These are phyloP conservation scores for Calidris pugnax DNA, from an alignment of 2,113 vertebrate species.

Conservation along the genomic window DNA sequence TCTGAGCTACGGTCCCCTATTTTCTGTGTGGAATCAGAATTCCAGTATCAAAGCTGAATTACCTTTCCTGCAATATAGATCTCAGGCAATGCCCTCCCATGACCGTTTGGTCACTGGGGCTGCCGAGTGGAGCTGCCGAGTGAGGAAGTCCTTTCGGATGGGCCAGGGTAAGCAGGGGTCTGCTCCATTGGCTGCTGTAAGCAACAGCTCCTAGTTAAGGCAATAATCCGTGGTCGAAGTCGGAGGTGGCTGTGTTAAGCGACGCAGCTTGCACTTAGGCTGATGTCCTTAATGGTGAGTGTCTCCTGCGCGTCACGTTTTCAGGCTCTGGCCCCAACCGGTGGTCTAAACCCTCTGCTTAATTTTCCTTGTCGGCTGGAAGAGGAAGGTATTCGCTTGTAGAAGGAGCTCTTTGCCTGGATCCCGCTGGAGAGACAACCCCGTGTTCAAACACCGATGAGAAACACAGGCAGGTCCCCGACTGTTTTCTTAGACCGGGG, in stretches of 20 bases:
- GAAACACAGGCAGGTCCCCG: background rate
- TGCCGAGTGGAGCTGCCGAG: rapidly evolving
- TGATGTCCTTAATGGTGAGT: background rate
- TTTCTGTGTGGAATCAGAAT: background rate
- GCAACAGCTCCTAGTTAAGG: background rate
- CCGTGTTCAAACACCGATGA: background rate
- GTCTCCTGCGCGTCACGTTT: background rate
- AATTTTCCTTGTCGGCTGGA: background rate
- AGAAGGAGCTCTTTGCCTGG: constrained; percentile 6
- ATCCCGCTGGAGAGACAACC: constrained; percentile 9
- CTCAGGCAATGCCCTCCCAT: background rate
- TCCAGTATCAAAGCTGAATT: background rate
- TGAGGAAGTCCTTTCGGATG: background rate
- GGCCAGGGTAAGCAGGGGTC: background rate
- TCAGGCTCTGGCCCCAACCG: background rate
- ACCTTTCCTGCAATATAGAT: background rate
- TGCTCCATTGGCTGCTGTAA: background rate
- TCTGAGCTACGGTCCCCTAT: background rate
- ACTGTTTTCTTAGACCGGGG: background rate
- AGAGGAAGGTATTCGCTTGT: background rate
- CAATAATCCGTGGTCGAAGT: background rate
- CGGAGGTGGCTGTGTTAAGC: background rate
- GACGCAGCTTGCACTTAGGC: background rate
- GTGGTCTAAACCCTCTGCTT: background rate
- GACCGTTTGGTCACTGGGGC: background rate